These are phyloP conservation scores for Meiosimyza platycephala DNA, from an alignment of 2,888 invertebrate species.

Conservation along the genomic window DNA sequence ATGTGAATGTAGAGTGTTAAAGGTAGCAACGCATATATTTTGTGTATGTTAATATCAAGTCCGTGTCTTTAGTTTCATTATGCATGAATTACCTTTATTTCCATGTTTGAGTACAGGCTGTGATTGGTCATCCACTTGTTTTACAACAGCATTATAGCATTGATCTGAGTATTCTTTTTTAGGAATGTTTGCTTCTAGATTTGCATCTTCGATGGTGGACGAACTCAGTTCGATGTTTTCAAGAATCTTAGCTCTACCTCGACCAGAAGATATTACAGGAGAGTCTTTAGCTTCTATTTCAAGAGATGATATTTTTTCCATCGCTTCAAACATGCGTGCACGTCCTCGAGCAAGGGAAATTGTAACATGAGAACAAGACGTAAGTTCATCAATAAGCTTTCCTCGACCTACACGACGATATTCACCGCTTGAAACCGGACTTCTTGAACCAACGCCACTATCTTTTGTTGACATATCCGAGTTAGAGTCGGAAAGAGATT, in stretches of 20 bases:
- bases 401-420: conserved; percentile 51
- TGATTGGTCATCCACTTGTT: not conserved
- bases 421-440: conserved; percentile 46
- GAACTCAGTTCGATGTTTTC: conserved; percentile 22
- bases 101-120: conserved; percentile 42
- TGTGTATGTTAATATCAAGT: too few relatives aligned
- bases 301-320: conserved; percentile 15
- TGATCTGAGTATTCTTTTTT: not conserved
- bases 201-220: not conserved
- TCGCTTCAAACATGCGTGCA: conserved; percentile 40
- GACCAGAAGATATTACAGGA: conserved; percentile 28
- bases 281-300: conserved; percentile 13
- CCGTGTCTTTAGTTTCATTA: not conserved
- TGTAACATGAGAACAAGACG: conserved; percentile 45
- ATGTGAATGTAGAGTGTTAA: too few relatives aligned
- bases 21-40: too few relatives aligned
- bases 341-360: conserved; percentile 44
- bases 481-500: conserved; percentile 43
- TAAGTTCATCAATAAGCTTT: conserved; percentile 50
- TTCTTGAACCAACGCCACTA: conserved; percentile 50
- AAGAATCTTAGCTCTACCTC: conserved; percentile 45
- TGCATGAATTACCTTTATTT: conserved; percentile 29
- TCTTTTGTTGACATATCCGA: conserved; percentile 46
- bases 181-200: not conserved
- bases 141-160: not conserved